Conservation (phyloP, 2,113 vertebrate genomes). For the Nycticorax nycticorax region DNA sequence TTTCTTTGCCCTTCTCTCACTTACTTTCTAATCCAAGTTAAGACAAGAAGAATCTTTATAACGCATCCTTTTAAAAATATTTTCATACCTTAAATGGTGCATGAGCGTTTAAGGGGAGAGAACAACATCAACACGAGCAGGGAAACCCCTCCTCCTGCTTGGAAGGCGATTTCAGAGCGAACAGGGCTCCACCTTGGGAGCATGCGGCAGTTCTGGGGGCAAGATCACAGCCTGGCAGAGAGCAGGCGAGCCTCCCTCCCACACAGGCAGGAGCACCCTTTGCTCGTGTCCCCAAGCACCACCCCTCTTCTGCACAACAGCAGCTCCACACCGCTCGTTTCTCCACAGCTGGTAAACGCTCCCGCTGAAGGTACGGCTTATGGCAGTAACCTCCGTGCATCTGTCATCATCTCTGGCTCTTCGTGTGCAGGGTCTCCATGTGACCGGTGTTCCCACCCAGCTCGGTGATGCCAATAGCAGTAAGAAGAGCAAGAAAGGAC, state of each 20-base stretch:
- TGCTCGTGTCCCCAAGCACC: background rate
- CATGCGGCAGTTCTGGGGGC: rapidly evolving
- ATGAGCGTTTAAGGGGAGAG: background rate
- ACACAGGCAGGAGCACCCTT: rapidly evolving
- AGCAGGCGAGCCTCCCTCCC: background rate
- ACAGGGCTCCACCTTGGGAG: background rate
- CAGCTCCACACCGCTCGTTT: background rate
- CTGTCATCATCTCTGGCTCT: background rate
- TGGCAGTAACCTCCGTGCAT: background rate
- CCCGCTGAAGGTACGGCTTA: background rate
- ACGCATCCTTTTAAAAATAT: background rate
- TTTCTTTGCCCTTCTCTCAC: background rate
- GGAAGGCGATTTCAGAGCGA: background rate
- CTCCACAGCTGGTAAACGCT: background rate
- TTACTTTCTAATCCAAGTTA: background rate
- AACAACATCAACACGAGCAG: background rate
- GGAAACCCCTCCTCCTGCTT: background rate
- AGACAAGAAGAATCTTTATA: background rate
- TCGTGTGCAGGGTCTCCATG: background rate
- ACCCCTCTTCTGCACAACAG: background rate
- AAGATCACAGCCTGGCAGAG: background rate
- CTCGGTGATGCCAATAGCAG: background rate
- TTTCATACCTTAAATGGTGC: background rate
- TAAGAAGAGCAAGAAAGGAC: background rate
- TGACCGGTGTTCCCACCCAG: background rate